Base-by-base conservation (phyloP, 1,140 invertebrate species). In the Scaptomyza hsui region DNA sequence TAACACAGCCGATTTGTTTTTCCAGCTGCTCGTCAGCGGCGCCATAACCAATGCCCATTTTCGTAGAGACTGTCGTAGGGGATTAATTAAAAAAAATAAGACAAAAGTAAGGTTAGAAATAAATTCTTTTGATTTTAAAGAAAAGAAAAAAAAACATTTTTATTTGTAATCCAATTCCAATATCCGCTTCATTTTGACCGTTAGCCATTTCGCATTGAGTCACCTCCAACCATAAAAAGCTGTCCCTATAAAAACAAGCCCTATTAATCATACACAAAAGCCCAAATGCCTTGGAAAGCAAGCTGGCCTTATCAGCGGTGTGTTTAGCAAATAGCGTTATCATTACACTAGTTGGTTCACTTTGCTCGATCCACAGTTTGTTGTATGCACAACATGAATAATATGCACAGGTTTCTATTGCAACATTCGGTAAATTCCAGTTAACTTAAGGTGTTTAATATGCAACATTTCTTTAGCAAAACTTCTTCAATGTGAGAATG, bases 1-100 rank as follows among this genome's bases (percentile, higher is more conserved):
- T 95, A 48, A 95, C 93, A 77, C 93, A 93, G 61, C 93, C 94
- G 68, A 95, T 95, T 62, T 94, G 93, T 29, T 93, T 94, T 78
- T 95, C 94, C 62, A 95, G 90, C 64, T 85, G 72, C 67, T 89
- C 90, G 13, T 91, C 89, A 35, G 85, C 44, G 44, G 74, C 35
- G 37, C 80, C 76, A 64, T 88, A 89, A 32, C 89, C 89, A 56
- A 83, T 85, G 45, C 89, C 89, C 89, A 91, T 91, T 49, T 62
- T 21, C 9, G 6, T 29, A 29, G 26, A 29, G 47, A 19, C 29
- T 47, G 37, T 12, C 60, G 63, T 51, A 0, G 52, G 29, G 16
- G 21, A 19, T 16, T 51, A 5, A 9, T 57, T 24, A 41, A 59
- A 6, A 9, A 62, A 32, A 41, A 39, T 1, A 41, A 21, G 26